phyloP scores from a whole-genome alignment of 2,797 vertebrate genomes.

The Coregonus ussuriensis region DNA sequence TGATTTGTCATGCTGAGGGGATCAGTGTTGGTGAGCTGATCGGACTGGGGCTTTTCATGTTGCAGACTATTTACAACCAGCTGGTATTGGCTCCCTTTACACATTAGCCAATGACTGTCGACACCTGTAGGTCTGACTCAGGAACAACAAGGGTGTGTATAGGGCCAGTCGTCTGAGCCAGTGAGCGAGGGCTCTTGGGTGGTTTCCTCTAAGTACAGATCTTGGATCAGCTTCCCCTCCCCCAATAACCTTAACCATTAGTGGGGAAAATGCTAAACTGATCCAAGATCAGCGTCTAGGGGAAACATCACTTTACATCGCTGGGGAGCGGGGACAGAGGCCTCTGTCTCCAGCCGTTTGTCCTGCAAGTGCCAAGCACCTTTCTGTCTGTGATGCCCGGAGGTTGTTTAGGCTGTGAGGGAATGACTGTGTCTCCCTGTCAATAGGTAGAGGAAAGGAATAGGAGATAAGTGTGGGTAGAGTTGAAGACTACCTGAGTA shows the following conservation, averaged over 20 bases:
- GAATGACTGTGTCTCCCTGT: no score
- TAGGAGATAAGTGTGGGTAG: no score
- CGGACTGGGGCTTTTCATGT: constrained; percentile 3
- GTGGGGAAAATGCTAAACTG: background rate
- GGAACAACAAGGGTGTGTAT: background rate
- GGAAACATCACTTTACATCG: background rate
- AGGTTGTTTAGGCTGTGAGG: no score
- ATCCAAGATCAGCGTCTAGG: background rate
- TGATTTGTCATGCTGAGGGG: constrained; percentile 56
- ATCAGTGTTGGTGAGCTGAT: constrained; percentile 35
- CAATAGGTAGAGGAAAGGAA: no score
- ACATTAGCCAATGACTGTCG: constrained; percentile 48
- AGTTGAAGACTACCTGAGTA: no score
- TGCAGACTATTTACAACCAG: background rate
- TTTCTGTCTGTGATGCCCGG: no score
- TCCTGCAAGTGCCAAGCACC: no score
- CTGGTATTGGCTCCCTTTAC: constrained; percentile 52
- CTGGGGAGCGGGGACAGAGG: no score
- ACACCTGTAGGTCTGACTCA: constrained; percentile 52
- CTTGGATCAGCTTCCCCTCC: background rate
- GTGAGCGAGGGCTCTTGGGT: background rate
- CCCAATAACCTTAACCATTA: background rate
- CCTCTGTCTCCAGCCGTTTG: no score
- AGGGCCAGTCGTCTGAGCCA: background rate
- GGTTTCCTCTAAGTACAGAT: background rate